phyloP scores from a whole-genome alignment of 2,113 vertebrate genomes.

The Brachionichthys hirsutus region DNA sequence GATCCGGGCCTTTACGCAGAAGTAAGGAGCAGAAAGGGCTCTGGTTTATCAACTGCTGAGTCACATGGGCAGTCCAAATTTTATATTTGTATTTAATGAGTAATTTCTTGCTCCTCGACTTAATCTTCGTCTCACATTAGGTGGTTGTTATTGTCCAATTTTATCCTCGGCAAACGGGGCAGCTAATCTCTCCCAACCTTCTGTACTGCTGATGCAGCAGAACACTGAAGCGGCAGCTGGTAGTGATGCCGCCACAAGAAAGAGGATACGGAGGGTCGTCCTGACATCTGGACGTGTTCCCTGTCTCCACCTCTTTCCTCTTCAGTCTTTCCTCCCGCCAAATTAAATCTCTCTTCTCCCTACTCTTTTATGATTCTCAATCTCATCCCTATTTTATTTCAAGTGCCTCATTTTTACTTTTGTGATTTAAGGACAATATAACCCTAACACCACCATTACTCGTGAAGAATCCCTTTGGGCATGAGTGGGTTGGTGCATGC shows the following conservation, averaged over 20 bases:
- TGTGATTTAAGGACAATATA: neutral
- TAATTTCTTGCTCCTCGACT: neutral
- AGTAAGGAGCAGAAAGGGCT: constrained; percentile 8
- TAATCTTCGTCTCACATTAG: constrained; percentile 1
- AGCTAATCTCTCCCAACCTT: constrained; percentile 32
- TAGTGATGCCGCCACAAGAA: constrained; percentile 20
- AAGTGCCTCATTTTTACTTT: too few species aligned
- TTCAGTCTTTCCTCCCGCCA: constrained; percentile 25
- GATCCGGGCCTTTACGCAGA: constrained; percentile 7
- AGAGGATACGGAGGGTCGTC: constrained; percentile 13
- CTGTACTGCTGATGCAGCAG: constrained; percentile 37
- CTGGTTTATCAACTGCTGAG: neutral
- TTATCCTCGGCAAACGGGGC: constrained; percentile 38
- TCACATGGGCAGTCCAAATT: neutral
- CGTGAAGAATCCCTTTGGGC: constrained; percentile 11
- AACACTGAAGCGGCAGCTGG: constrained; percentile 17
- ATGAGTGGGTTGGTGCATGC: constrained; percentile 21
- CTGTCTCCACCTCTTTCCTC: constrained; percentile 1
- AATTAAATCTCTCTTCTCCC: constrained; percentile 6
- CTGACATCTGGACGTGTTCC: neutral
- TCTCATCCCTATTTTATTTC: constrained; percentile 18
- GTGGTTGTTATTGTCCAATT: constrained; percentile 27
- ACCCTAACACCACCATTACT: constrained; percentile 10
- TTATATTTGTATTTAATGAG: neutral
- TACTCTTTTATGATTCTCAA: constrained; percentile 12